phyloP scores from a whole-genome alignment of 2,797 vertebrate species.

The Geotrypetes seraphini region DNA sequence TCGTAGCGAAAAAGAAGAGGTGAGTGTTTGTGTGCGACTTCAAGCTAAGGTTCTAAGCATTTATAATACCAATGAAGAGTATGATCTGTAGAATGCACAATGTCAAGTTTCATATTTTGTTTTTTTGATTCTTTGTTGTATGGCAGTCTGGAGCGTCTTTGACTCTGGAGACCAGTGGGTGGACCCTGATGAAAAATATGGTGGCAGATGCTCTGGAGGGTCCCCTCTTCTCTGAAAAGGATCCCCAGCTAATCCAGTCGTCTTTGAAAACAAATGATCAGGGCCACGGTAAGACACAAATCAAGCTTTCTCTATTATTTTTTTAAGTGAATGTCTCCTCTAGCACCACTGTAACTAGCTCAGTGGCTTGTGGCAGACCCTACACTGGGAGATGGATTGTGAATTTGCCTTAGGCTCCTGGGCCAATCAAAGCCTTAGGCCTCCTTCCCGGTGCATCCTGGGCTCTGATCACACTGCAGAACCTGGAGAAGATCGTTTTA shows the following conservation, averaged over 20 bases:
- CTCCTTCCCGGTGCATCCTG: too few relatives aligned
- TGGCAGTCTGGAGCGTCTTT: background rate
- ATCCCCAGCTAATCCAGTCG: background rate
- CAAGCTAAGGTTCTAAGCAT: too few relatives aligned
- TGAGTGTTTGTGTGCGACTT: background rate
- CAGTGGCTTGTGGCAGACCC: too few relatives aligned
- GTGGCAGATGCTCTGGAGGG: background rate
- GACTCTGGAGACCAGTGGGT: background rate
- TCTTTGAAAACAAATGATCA: background rate
- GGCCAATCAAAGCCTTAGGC: too few relatives aligned
- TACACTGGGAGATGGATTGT: too few relatives aligned
- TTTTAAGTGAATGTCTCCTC: too few relatives aligned
- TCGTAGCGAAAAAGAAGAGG: background rate
- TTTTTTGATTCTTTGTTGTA: background rate
- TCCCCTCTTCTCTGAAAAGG: background rate
- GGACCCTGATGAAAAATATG: constrained; percentile 5
- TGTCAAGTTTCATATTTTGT: background rate
- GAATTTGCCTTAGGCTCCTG: too few relatives aligned
- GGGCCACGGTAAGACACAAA: background rate
- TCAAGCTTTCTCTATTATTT: too few relatives aligned
- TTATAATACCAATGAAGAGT: too few relatives aligned
- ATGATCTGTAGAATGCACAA: background rate
- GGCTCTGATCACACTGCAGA: too few relatives aligned
- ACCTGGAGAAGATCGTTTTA: too few relatives aligned
- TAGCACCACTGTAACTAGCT: too few relatives aligned